Evolutionary conservation across 1,140 invertebrate species (phyloP), one percentile per base, ranked within the genome.

Genomic region (Drosophila subpulchrella): DNA sequence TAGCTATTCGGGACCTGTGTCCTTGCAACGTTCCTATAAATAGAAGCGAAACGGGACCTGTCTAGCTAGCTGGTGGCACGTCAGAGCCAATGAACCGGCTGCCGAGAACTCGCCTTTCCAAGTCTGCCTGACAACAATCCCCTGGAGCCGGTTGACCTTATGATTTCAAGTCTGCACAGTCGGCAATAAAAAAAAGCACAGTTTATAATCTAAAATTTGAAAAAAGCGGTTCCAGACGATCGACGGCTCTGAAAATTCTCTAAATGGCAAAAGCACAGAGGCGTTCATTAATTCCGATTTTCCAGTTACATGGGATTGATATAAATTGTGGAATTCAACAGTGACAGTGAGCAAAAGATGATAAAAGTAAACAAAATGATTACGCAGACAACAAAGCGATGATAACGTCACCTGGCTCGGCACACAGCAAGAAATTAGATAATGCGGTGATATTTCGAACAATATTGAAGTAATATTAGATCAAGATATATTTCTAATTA

Each of bases 351-450:
- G 62, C 54, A 51, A 75, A 62, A 59, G 39, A 62, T 47, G 57
- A 68, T 59, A 76, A 72, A 62, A 78, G 81, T 89, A 90, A 89
- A 89, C 84, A 89, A 72, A 89, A 89, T 89, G 81, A 89, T 89
- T 89, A 81, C 78, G 70, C 83, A 82, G 83, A 82, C 75, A 76
- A 76, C 83, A 88, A 82, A 82, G 75, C 15, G 13, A 6, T 36
- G 42, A 36, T 32, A 58, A 42, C 65, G 65, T 56, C 65, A 63
- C 53, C 34, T 58, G 74, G 54, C 36, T n/a, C 44, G 2, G 42
- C 42, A 63, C 55, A 63, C 60, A 12, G 60, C 15, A 42, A 63
- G 11, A 63, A 63, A 63, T 42, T 41, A 34, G 17, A 62, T n/a
- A 56, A 41, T 39, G 8, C 20, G 17, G 13, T 39, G 12, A 27